Evolutionary conservation across 1,140 invertebrate genomes (phyloP).

Genomic region (Pteromalus puparum): DNA sequence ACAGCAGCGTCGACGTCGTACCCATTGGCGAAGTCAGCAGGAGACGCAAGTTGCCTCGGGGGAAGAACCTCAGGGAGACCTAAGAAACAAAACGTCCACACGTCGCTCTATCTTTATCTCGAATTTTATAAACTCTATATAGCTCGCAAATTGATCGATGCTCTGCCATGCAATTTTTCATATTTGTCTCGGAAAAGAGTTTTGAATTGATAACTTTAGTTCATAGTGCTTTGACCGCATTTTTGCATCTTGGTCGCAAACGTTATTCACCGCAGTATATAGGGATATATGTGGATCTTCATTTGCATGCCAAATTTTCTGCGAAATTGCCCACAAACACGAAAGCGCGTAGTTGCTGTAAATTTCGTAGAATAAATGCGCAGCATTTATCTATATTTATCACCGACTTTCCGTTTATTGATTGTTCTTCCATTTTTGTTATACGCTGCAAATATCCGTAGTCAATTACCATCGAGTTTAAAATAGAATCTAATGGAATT

Average conservation of each 20-base stretch:
- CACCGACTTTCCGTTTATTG: background rate
- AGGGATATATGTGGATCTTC: background rate
- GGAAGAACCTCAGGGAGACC: constrained; percentile 91
- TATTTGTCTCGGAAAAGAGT: background rate
- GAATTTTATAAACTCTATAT: background rate
- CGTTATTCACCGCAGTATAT: no score
- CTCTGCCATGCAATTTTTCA: background rate
- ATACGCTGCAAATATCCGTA: background rate
- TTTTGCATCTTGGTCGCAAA: no score
- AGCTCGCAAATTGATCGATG: background rate
- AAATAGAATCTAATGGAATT: background rate
- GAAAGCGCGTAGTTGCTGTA: background rate
- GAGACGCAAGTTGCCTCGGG: constrained; percentile 90
- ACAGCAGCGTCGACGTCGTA: constrained; percentile 90
- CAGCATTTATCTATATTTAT: background rate
- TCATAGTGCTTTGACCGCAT: background rate
- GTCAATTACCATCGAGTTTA: background rate
- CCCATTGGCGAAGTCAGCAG: constrained; percentile 92
- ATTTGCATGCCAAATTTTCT: background rate
- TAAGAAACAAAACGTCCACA: constrained; percentile 47
- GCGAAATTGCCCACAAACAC: background rate
- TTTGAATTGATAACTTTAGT: background rate
- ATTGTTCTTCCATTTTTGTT: background rate
- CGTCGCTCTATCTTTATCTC: background rate
- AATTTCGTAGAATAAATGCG: background rate